Percentiles rank a stretch among this genome's conserved stretches.
These are phyloP conservation scores for Cabera pusaria DNA, from an alignment of 2,888 invertebrate genomes.

Conservation along the genomic window DNA sequence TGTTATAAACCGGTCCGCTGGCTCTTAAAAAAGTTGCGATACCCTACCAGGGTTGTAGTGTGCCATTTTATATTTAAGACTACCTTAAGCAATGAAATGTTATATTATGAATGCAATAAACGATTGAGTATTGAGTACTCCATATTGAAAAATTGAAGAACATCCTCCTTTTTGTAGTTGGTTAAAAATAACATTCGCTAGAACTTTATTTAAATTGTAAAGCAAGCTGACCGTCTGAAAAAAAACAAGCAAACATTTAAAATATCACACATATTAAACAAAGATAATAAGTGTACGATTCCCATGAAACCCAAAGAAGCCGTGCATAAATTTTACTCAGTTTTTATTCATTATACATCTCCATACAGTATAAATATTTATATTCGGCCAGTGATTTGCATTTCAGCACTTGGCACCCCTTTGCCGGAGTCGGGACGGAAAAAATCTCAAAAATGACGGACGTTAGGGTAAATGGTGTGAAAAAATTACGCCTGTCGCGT, in stretches of 20 bases:
- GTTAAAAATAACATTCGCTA: too few relatives aligned
- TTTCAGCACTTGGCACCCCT: slow-evolving; percentile 54
- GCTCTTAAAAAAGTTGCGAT: too few relatives aligned
- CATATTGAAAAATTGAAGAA: too few relatives aligned
- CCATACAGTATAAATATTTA: slow-evolving; percentile 65
- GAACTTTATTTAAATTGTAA: too few relatives aligned
- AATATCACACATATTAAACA: slow-evolving; percentile 4
- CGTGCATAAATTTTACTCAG: slow-evolving; percentile 45
- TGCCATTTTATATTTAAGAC: too few relatives aligned
- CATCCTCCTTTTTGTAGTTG: too few relatives aligned
- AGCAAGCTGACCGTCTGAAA: too few relatives aligned
- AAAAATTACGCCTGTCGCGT: slow-evolving; percentile 62
- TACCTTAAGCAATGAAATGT: too few relatives aligned
- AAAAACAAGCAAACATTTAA: slow-evolving; percentile 1
- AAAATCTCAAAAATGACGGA: slow-evolving; percentile 73
- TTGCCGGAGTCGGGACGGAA: slow-evolving; percentile 36
- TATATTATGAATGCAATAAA: too few relatives aligned
- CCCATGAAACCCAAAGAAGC: slow-evolving; percentile 40
- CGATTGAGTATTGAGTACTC: too few relatives aligned
- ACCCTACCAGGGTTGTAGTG: too few relatives aligned
- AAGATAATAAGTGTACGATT: slow-evolving; percentile 7
- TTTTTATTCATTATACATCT: slow-evolving; percentile 41
- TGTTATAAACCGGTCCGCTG: too few relatives aligned
- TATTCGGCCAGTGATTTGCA: slow-evolving; percentile 65
- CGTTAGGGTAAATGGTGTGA: slow-evolving; percentile 75